Evolutionary conservation across 2,888 invertebrate species (phyloP), one percentile per base, ranked within the genome.

Genomic region (Chloroclystis v-ata): DNA sequence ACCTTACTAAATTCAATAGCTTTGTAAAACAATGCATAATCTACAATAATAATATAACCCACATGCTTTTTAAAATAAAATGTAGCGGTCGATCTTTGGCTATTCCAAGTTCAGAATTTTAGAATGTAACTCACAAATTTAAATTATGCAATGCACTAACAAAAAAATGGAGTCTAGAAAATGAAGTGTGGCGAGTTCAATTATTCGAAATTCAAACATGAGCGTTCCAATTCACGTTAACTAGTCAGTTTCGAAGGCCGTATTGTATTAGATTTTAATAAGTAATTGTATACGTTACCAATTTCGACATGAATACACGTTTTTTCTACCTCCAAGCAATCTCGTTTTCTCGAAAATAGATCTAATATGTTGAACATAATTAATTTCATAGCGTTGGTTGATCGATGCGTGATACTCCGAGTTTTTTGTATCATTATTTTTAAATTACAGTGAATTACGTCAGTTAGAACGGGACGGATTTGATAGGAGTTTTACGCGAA

Each of bases 301-400:
- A 84, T 84, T 85, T 82, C 82, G 62, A 72, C 79, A 80, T 75
- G 80, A 80, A 81, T 80, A 83, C 81, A 70, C 59, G 78, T 81
- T 80, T 69, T 75, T 64, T 59, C 61, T 69, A 67, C 67, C 71
- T 69, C 74, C 77, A 52, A 76, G 77, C 83, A 77, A 80, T 80
- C 83, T 83, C 74, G 82, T 85, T 85, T 84, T 80, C 83, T 83
- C 81, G 76, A 84, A 85, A 85, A 85, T 78, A 82, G 80, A 82
- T 81, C 82, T 83, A 80, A 84, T 84, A 83, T 77, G 80, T 81
- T 78, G 79, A 79, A 83, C 78, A 81, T 83, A 85, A 85, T 85
- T 85, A 84, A 83, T 84, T 82, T 82, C 74, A 76, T 80, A 81
- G 71, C 68, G 65, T 69, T 65, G 63, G 65, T 74, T 84, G 84